phyloP scores from a whole-genome alignment of 2,797 vertebrate genomes.

The Heterohyrax brucei region DNA sequence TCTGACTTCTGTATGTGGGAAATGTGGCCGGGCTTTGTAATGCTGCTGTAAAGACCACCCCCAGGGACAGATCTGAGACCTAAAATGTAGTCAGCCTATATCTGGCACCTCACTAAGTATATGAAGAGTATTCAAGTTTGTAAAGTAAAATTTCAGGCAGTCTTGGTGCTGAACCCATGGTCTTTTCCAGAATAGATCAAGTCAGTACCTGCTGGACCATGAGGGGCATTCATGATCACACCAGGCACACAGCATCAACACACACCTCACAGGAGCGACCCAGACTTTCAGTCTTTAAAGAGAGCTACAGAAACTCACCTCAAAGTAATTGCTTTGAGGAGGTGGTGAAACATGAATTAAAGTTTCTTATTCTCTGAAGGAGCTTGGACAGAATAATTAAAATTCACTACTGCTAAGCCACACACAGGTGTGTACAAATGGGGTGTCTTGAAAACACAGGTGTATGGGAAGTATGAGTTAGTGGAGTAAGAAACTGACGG shows the following conservation, averaged over 20 bases:
- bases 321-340: background rate
- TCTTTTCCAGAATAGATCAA: background rate
- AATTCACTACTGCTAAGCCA: background rate
- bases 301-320: background rate
- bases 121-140: background rate
- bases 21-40: background rate
- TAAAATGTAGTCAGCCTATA: background rate
- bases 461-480: no score
- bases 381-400: background rate
- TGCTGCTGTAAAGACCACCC: background rate
- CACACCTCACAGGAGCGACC: background rate
- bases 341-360: background rate
- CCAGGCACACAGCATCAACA: background rate
- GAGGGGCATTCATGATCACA: no score
- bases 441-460: background rate
- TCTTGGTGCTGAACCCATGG: background rate
- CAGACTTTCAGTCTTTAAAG: background rate
- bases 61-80: background rate
- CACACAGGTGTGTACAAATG: rapidly evolving
- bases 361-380: background rate
- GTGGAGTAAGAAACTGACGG: rapidly evolving
- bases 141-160: no score
- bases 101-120: rapidly evolving
- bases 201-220: background rate
- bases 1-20: background rate